These are phyloP conservation scores for Amazona finschi DNA, from an alignment of 2,797 vertebrate genomes.

Conservation along the genomic window DNA sequence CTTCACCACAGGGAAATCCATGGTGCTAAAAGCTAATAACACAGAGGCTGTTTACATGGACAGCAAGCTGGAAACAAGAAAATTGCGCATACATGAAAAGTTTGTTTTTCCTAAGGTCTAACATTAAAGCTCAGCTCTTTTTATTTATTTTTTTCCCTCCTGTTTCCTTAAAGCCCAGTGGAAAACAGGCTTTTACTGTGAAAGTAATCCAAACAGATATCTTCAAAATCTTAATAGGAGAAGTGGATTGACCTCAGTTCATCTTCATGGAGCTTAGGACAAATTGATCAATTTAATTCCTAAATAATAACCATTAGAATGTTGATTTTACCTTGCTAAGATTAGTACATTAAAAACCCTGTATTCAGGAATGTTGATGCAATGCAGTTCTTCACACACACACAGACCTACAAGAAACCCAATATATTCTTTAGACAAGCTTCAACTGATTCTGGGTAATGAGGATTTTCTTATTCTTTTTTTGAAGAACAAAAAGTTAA, in stretches of 20 bases:
- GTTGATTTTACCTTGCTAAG: slow-evolving; percentile 62
- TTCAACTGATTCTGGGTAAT: slow-evolving; percentile 10
- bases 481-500: background rate
- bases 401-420: background rate
- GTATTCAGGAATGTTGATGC: slow-evolving; percentile 42
- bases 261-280: slow-evolving; percentile 62
- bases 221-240: slow-evolving; percentile 69
- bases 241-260: slow-evolving; percentile 63
- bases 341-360: slow-evolving; percentile 41
- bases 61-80: background rate
- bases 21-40: slow-evolving; percentile 1
- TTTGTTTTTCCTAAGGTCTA: slow-evolving; percentile 33
- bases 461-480: slow-evolving; percentile 27
- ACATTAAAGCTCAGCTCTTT: background rate
- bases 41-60: slow-evolving; percentile 12
- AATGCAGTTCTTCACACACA: background rate
- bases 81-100: slow-evolving; percentile 2
- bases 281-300: slow-evolving; percentile 68
- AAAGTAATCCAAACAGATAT: slow-evolving; percentile 60
- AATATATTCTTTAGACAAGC: slow-evolving; percentile 7
- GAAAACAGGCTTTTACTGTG: slow-evolving; percentile 21
- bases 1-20: background rate
- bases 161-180: background rate
- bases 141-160: background rate
- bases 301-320: slow-evolving; percentile 64